These are phyloP conservation scores for Pollenia amentaria DNA, from an alignment of 2,888 invertebrate genomes.

Conservation along the genomic window DNA sequence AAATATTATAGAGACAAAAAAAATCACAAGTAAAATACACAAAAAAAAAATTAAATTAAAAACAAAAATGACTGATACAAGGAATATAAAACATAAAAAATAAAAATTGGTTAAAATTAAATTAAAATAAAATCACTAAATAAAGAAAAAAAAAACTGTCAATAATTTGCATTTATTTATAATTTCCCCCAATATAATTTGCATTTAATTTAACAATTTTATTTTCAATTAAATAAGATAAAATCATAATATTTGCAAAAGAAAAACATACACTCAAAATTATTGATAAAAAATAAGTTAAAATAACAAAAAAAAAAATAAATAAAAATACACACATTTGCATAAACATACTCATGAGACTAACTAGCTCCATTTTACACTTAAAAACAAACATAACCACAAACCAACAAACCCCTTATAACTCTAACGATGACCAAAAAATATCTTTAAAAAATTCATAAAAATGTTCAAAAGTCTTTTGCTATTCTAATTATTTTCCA, in stretches of 20 bases:
- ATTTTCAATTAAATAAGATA: slow-evolving; percentile 64
- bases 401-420: not conserved
- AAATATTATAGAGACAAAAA: slow-evolving; percentile 69
- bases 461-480: no score
- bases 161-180: slow-evolving; percentile 69
- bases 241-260: slow-evolving; percentile 65
- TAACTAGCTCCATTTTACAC: slow-evolving; percentile 1
- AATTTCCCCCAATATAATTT: slow-evolving; percentile 60
- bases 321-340: slow-evolving; percentile 37
- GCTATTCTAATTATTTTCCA: no score
- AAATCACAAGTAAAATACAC: slow-evolving; percentile 43
- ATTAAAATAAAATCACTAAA: slow-evolving; percentile 70
- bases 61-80: slow-evolving; percentile 76
- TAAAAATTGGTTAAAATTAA: slow-evolving; percentile 55
- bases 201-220: slow-evolving; percentile 62
- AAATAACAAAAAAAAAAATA: not conserved
- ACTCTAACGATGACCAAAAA: not conserved
- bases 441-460: no score
- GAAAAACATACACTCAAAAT: slow-evolving; percentile 16
- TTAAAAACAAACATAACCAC: not conserved
- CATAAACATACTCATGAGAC: slow-evolving; percentile 33
- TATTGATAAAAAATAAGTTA: slow-evolving; percentile 21
- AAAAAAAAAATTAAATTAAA: slow-evolving; percentile 53
- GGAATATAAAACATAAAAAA: slow-evolving; percentile 73
- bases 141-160: slow-evolving; percentile 70